A percentile compares a stretch with the other conserved stretches of the same genome.
Evolutionary conservation across 2,888 invertebrate species (phyloP).

Genomic region (Xylophagus ater): DNA sequence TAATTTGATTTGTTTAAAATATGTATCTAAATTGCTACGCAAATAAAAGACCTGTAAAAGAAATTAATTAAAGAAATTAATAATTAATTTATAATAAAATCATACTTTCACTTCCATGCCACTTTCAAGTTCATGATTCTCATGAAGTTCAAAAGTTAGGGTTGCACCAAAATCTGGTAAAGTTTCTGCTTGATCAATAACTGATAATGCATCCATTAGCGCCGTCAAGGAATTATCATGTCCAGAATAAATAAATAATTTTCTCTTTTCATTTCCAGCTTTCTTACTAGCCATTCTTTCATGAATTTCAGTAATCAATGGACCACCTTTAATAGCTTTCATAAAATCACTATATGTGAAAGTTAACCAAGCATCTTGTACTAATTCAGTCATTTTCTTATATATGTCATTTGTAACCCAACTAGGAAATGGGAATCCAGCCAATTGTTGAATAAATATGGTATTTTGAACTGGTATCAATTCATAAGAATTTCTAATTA

Average conservation of each 20-base stretch:
- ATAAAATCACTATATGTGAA: constrained; percentile 45
- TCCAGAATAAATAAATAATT: constrained; percentile 28
- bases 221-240: neutral
- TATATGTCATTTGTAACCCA: constrained; percentile 57
- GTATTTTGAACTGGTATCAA: constrained; percentile 39
- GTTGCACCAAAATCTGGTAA: too few relatives aligned
- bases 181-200: too few relatives aligned
- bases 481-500: neutral
- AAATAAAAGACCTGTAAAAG: too few relatives aligned
- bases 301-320: constrained; percentile 52
- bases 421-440: constrained; percentile 52
- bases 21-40: too few relatives aligned
- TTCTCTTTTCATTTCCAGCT: constrained; percentile 37
- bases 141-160: too few relatives aligned
- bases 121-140: too few relatives aligned
- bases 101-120: too few relatives aligned
- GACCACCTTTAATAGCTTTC: constrained; percentile 55
- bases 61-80: too few relatives aligned
- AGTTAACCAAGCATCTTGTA: neutral
- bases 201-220: neutral
- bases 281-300: constrained; percentile 43
- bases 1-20: too few relatives aligned
- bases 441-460: constrained; percentile 48
- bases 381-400: constrained; percentile 32
- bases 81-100: too few relatives aligned